These are phyloP conservation scores for Benthosema pterotum DNA, from an alignment of 2,797 vertebrate species.

Conservation along the genomic window DNA sequence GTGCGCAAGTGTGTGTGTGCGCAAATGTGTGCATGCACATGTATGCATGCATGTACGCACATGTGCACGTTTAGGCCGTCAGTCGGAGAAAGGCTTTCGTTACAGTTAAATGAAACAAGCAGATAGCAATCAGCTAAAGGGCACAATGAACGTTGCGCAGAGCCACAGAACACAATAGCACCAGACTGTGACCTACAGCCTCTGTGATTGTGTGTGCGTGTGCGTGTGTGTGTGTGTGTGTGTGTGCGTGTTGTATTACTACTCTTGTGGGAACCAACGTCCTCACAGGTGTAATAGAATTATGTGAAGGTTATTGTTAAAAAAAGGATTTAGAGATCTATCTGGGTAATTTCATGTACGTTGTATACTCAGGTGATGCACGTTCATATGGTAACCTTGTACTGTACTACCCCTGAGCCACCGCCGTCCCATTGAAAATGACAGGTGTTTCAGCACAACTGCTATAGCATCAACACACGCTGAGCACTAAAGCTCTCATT, in stretches of 20 bases:
- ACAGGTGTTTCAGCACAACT: no score
- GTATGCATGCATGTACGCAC: constrained; percentile 2
- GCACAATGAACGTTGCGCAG: constrained; percentile 39
- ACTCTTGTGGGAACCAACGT: no score
- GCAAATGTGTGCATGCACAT: constrained; percentile 5
- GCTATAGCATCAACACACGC: no score
- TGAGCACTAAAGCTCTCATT: no score
- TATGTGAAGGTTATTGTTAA: no score
- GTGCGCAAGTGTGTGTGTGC: constrained; percentile 3
- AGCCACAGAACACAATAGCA: constrained; percentile 40
- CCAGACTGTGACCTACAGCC: constrained; percentile 41
- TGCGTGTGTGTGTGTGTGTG: constrained; percentile 13
- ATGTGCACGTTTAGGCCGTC: constrained; percentile 29
- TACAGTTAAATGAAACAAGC: constrained; percentile 56
- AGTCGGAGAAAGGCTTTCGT: constrained; percentile 47
- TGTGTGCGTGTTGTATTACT: neutral
- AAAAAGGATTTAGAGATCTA: no score
- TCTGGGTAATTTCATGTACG: no score
- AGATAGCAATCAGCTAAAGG: constrained; percentile 57
- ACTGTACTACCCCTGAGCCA: no score
- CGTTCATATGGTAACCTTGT: no score
- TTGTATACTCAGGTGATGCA: no score
- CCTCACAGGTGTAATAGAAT: no score
- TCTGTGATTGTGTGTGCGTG: constrained; percentile 7
- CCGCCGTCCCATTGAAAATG: no score